A percentile compares a stretch with the other conserved stretches of the same genome.
Conservation (phyloP, 2,797 vertebrate species). For the Typhlichthys eigenmanni region DNA sequence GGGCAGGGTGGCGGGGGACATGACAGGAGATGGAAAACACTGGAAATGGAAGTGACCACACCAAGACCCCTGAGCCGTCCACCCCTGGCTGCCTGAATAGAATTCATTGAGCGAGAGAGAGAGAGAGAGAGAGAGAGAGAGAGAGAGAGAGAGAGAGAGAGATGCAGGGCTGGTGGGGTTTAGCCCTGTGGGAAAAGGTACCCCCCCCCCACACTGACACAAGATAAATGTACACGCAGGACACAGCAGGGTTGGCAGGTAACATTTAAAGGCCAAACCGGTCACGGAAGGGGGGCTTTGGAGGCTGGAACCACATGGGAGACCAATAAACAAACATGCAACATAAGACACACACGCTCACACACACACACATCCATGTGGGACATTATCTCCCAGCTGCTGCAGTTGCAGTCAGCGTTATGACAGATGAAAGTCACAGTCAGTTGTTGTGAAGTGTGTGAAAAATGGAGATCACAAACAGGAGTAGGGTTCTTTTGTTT, state of each 20-base stretch:
- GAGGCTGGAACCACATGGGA: slow-evolving; percentile 46
- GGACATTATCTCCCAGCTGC: slow-evolving; percentile 68
- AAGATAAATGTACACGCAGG: slow-evolving; percentile 14
- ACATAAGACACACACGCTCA: slow-evolving; percentile 34
- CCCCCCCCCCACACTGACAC: slow-evolving; percentile 37
- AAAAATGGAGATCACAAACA: no score
- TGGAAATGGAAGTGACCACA: slow-evolving; percentile 42
- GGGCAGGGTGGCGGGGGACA: background rate
- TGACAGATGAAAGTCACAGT: background rate
- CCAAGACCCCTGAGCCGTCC: slow-evolving; percentile 30
- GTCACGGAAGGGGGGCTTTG: slow-evolving; percentile 30
- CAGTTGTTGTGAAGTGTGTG: background rate
- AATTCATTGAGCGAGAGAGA: slow-evolving; percentile 62
- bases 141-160: slow-evolving; percentile 45
- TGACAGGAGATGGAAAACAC: slow-evolving; percentile 12
- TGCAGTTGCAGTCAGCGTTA: slow-evolving; percentile 3
- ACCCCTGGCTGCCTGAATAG: slow-evolving; percentile 41
- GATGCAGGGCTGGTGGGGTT: slow-evolving; percentile 44
- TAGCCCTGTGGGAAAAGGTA: slow-evolving; percentile 51
- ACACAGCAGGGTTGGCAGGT: slow-evolving; percentile 58
- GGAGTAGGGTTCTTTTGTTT: background rate
- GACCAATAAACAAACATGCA: background rate
- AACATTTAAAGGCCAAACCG: slow-evolving; percentile 62
- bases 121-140: slow-evolving; percentile 57
- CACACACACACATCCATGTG: slow-evolving; percentile 24